A percentile compares a stretch with the other conserved stretches of the same genome.
Evolutionary conservation across 2,888 invertebrate species (phyloP).

Genomic region (Morpho deidamia): DNA sequence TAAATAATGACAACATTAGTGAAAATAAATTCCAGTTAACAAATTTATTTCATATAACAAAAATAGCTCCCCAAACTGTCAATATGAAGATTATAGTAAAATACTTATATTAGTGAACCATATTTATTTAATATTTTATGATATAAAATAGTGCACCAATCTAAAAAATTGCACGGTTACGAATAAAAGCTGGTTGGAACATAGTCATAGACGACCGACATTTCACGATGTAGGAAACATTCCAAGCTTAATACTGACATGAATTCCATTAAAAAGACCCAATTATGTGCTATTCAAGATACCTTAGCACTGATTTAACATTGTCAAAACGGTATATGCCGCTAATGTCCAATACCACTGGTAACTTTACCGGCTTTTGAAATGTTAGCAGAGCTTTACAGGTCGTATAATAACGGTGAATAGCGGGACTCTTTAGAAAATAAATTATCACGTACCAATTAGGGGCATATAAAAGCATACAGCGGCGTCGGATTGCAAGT

Average conservation of each 20-base stretch:
- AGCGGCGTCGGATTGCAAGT: not conserved
- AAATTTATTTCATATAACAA: too few species aligned
- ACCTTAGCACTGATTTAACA: conserved; percentile 10
- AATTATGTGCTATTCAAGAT: conserved; percentile 10
- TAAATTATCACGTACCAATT: conserved; percentile 10
- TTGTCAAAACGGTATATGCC: conserved; percentile 9
- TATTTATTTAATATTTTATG: not conserved
- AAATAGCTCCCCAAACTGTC: too few species aligned
- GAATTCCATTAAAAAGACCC: conserved; percentile 13
- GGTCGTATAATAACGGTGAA: conserved; percentile 16
- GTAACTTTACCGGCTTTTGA: conserved; percentile 8
- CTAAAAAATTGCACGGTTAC: conserved; percentile 16
- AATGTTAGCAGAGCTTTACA: conserved; percentile 15
- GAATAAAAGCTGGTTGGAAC: conserved; percentile 31
- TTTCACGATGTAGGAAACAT: conserved; percentile 47
- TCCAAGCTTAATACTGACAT: conserved; percentile 9
- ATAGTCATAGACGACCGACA: conserved; percentile 33
- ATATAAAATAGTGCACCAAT: not conserved
- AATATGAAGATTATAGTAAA: too few species aligned
- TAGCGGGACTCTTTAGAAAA: conserved; percentile 11
- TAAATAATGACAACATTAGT: too few species aligned
- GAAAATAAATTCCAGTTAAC: too few species aligned
- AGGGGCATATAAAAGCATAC: not conserved
- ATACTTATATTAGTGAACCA: too few species aligned
- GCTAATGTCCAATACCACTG: conserved; percentile 3